Evolutionary conservation across 2,113 vertebrate genomes (phyloP), one percentile per base, ranked within the genome.

Genomic region (western clawed frog (Xenopus tropicalis)): DNA sequence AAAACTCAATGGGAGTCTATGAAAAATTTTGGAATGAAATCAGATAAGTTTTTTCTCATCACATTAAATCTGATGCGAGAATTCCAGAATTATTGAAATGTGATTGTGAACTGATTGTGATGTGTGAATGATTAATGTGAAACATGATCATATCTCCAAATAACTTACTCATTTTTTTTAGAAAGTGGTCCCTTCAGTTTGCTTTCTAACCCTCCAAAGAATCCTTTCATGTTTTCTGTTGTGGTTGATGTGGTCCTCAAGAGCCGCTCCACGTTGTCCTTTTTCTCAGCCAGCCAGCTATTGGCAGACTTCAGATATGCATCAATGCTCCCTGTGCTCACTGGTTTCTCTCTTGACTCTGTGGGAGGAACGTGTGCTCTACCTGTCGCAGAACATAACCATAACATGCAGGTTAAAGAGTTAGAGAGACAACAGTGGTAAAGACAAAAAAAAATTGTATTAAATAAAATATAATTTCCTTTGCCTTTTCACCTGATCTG

Each of bases 161-260:
- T 37, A 21, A 86, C 94, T 88, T 80, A 99, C 97, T 93, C 90
- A 1, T 78, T 88, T 66, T 82, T 96, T 44, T 80, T 90, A 69
- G 71, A 66, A 37, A 82, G 48, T 0, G 94, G 93, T 44, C 90
- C 90, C 81, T 94, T 94, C 80, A 97, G 82, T 67, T 96, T 98
- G 88, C 90, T 96, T 84, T 98, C 96, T 74, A 98, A 85, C 7
- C 95, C 95, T 24, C 94, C 96, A 0, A 98, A 97, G 80, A 99
- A 98, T 61, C 95, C 94, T 65, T 93, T 96, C 81, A 96, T 85
- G 0, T 97, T 91, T 74, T 93, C 95, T 0, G 91, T 89, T 83
- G 87, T 95, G 6, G 85, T 82, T 0, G 94, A 92, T 0, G 94
- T 94, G 85, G 85, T 96, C 74, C 94, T 97, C 57, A 99, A 90